Evolutionary conservation across 1,140 invertebrate genomes (phyloP), one percentile per base, ranked within the genome.

Genomic region (Achroia grisella): DNA sequence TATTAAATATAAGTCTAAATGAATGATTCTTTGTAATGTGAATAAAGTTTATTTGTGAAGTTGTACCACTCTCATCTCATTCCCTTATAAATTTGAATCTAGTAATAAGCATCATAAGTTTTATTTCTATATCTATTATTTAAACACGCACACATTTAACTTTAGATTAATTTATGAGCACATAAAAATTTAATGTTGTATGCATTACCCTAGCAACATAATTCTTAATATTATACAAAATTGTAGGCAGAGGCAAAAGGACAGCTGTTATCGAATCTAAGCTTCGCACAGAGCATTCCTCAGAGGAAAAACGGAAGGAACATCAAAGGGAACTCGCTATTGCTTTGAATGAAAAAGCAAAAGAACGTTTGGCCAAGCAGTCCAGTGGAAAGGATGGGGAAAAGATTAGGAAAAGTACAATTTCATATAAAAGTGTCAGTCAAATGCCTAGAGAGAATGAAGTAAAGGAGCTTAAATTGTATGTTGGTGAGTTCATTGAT

Each of bases 201-300:
- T n/a, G n/a, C n/a, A n/a, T n/a, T n/a, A n/a, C n/a, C n/a, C n/a
- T n/a, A n/a, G n/a, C n/a, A n/a, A n/a, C n/a, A n/a, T n/a, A n/a
- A n/a, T n/a, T n/a, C n/a, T 23, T 23, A 23, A 23, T 23, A 23
- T 3, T 23, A 23, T 23, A 23, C 36, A 33, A 51, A 35, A 33
- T 70, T 77, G 43, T 54, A 87, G 92, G 93, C 0, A 86, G 97
- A 57, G 96, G 97, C 14, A 94, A 97, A 74, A 89, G 98, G 62
- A 97, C 95, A 37, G 95, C 98, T 4, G 94, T 99, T 6, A 89
- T 99, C 12, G 97, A 98, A 68, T 97, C 94, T 0, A 98, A 99
- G 86, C 89, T 99, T 4, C 89, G 98, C 64, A 97, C 95, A 39
- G 98, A 99, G 76, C 93, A 95, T 59, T 97, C 96, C 13, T 93